phyloP scores from a whole-genome alignment of 2,113 vertebrate species.

The Thalassoma bifasciatum region DNA sequence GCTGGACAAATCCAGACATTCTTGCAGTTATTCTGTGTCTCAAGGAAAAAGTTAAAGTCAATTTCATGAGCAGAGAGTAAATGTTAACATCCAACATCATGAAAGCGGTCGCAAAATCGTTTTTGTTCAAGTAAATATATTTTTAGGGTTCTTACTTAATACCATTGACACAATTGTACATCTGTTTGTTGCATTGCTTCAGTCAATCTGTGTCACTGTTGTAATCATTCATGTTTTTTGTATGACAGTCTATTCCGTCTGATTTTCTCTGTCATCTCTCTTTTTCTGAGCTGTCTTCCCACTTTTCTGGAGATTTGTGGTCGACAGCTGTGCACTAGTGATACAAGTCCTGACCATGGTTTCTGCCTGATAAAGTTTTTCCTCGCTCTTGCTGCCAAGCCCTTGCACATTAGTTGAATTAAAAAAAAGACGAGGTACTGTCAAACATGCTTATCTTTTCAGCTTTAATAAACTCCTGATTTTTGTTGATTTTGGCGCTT shows the following conservation, averaged over 20 bases:
- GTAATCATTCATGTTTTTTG: not conserved
- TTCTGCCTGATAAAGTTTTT: not conserved
- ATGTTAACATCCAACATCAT: conserved; percentile 31
- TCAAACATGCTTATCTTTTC: too few relatives aligned
- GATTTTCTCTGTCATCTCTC: not conserved
- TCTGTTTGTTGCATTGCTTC: too few relatives aligned
- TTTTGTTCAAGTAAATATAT: too few relatives aligned
- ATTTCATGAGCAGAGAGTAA: conserved; percentile 35
- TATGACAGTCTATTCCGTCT: too few relatives aligned
- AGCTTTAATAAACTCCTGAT: not conserved
- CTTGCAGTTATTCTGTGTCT: conserved; percentile 72
- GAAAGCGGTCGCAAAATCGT: not conserved
- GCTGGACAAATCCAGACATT: conserved; percentile 83
- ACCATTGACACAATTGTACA: too few relatives aligned
- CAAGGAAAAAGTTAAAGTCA: conserved; percentile 53
- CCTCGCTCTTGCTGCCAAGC: not conserved
- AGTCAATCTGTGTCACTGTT: not conserved
- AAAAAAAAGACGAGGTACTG: too few relatives aligned
- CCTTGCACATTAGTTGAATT: too few relatives aligned
- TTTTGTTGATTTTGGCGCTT: not conserved
- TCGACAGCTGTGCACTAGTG: not conserved
- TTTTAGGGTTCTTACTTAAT: too few relatives aligned
- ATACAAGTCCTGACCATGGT: too few relatives aligned
- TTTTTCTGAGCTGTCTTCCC: too few relatives aligned
- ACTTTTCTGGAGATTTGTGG: too few relatives aligned